Percentiles rank a stretch among this genome's conserved stretches.
Evolutionary conservation across 2,113 vertebrate genomes (phyloP).

Genomic region (Aepyceros melampus): DNA sequence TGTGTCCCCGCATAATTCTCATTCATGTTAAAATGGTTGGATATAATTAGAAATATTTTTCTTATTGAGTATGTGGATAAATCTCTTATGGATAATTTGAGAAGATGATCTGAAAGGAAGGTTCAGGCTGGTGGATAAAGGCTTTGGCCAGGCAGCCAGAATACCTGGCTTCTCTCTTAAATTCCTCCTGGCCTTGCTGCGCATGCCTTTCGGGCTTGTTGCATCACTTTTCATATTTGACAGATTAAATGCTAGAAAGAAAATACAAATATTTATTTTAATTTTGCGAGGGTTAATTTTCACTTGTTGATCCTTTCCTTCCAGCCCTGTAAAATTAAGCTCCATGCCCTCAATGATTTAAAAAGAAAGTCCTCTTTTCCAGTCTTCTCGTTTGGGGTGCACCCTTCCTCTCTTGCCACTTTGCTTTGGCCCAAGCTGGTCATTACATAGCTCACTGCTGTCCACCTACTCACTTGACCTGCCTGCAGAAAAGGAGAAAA

Average conservation of each 20-base stretch:
- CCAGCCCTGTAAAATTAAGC: background rate
- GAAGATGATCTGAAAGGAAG: conserved; percentile 81
- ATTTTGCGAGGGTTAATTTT: conserved; percentile 40
- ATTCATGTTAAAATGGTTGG: conserved; percentile 81
- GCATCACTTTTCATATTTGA: background rate
- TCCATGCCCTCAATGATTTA: background rate
- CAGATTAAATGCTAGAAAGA: conserved; percentile 12
- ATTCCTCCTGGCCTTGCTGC: background rate
- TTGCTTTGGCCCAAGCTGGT: background rate
- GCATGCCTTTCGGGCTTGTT: background rate
- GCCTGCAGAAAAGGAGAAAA: background rate
- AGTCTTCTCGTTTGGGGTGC: background rate
- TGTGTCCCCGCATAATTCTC: conserved; percentile 79
- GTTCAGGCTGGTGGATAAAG: conserved; percentile 67
- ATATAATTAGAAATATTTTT: conserved; percentile 89
- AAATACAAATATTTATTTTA: conserved; percentile 32
- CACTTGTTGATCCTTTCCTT: background rate
- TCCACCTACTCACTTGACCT: background rate
- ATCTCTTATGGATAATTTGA: conserved; percentile 86
- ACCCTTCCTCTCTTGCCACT: background rate
- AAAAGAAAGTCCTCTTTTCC: background rate
- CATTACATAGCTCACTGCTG: background rate
- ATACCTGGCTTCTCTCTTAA: conserved; percentile 44
- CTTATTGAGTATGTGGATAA: conserved; percentile 84
- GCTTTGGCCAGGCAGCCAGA: conserved; percentile 22